Percentiles rank a stretch among this genome's conserved stretches.
Conservation (phyloP, 2,888 invertebrate genomes). For the Frankliniella fusca region DNA sequence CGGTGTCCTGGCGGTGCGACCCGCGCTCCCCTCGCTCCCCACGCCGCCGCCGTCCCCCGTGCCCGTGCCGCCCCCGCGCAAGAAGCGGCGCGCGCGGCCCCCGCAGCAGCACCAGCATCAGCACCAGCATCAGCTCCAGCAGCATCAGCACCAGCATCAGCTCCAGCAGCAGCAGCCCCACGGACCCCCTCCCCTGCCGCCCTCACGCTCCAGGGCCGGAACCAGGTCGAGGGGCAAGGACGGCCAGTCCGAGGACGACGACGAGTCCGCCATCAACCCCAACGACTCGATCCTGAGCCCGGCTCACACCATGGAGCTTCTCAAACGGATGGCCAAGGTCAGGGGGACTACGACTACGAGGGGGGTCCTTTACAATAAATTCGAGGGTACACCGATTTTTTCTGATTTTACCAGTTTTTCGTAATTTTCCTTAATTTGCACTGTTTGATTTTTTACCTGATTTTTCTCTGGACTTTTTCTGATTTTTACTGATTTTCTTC, state of each 20-base stretch:
- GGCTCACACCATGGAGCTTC: slow-evolving; percentile 9
- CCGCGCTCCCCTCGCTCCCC: not conserved
- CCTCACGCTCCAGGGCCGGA: not conserved
- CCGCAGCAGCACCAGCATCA: not conserved
- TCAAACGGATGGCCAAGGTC: not conserved
- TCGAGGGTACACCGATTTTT: too few relatives aligned
- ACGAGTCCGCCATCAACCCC: not conserved
- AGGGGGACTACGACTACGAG: not conserved
- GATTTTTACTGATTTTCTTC: not conserved
- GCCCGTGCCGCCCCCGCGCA: slow-evolving; percentile 13
- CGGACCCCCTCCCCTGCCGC: not conserved
- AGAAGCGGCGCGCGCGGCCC: slow-evolving; percentile 15
- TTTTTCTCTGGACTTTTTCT: too few relatives aligned
- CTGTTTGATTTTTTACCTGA: too few relatives aligned
- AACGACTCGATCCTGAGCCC: slow-evolving; percentile 8
- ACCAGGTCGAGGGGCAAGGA: not conserved
- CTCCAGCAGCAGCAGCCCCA: not conserved
- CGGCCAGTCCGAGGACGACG: not conserved
- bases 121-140: too few relatives aligned
- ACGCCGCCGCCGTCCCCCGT: not conserved
- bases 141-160: too few relatives aligned
- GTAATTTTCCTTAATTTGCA: too few relatives aligned
- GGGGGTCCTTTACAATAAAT: not conserved
- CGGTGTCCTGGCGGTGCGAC: not conserved
- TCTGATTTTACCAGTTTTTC: too few relatives aligned